phyloP scores from a whole-genome alignment of 2,113 vertebrate genomes.

The Natator depressus region DNA sequence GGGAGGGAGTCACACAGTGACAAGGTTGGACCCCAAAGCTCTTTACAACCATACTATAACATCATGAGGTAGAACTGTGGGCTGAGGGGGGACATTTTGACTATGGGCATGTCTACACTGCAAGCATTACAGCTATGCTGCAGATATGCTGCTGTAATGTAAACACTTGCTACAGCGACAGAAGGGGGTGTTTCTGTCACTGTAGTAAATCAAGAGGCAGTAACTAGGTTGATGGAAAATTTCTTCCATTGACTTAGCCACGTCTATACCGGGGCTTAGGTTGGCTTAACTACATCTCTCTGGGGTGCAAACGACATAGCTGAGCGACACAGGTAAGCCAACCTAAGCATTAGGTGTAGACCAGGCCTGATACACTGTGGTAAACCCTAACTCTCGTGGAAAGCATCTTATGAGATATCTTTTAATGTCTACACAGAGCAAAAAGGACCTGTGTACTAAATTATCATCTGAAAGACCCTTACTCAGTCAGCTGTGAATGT shows the following conservation, averaged over 20 bases:
- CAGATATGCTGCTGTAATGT: neutral
- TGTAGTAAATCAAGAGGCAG: neutral
- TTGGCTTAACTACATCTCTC: neutral
- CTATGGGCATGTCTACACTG: neutral
- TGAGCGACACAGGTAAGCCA: neutral
- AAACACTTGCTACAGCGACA: neutral
- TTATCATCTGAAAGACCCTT: neutral
- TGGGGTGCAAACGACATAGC: neutral
- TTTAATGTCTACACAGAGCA: neutral
- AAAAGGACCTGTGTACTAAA: neutral
- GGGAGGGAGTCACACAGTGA: neutral
- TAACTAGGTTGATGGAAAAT: neutral
- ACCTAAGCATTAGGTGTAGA: neutral
- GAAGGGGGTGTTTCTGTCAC: neutral
- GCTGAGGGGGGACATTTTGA: neutral
- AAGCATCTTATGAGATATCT: neutral
- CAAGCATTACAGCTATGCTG: neutral
- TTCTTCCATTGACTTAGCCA: neutral
- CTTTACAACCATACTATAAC: neutral
- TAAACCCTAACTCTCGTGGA: neutral
- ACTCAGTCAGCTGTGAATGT: neutral
- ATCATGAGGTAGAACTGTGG: fast-evolving
- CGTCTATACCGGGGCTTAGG: neutral
- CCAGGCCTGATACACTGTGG: neutral
- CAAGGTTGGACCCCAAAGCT: neutral